Percentiles rank a stretch among this genome's conserved stretches.
phyloP scores from a whole-genome alignment of 2,888 invertebrate species.

The Aphrophora alni region DNA sequence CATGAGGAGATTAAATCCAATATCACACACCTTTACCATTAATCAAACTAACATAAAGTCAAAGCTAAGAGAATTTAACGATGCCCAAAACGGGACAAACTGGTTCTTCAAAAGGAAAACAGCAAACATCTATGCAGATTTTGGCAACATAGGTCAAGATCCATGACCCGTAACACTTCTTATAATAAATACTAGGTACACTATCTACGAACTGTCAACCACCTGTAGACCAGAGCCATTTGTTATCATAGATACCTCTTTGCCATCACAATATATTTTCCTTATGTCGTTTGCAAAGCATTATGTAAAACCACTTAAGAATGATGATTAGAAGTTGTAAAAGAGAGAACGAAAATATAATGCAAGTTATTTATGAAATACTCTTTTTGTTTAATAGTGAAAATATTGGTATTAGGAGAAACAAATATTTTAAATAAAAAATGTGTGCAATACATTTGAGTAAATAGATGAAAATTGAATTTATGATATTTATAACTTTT shows the following conservation, averaged over 20 bases:
- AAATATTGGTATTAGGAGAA: too few relatives aligned
- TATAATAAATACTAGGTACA: not conserved
- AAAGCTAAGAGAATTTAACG: not conserved
- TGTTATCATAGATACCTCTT: not conserved
- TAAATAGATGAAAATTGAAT: too few relatives aligned
- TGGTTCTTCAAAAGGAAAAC: not conserved
- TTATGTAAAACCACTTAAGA: not conserved
- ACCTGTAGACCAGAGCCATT: not conserved
- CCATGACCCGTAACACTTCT: not conserved
- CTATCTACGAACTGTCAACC: not conserved
- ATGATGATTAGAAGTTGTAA: too few relatives aligned
- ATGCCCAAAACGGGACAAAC: not conserved
- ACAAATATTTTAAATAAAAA: too few relatives aligned
- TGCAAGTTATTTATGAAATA: too few relatives aligned
- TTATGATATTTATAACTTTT: too few relatives aligned
- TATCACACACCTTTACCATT: too few relatives aligned
- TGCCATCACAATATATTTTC: not conserved
- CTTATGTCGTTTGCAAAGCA: not conserved
- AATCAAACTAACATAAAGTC: not conserved
- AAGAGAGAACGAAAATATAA: too few relatives aligned
- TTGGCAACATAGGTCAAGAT: not conserved
- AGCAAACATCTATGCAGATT: not conserved
- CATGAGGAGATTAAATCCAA: too few relatives aligned
- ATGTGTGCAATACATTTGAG: too few relatives aligned
- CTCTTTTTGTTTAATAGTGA: too few relatives aligned